Conservation (phyloP, 2,888 invertebrate genomes). For the Leptinotarsa peninsularis region DNA sequence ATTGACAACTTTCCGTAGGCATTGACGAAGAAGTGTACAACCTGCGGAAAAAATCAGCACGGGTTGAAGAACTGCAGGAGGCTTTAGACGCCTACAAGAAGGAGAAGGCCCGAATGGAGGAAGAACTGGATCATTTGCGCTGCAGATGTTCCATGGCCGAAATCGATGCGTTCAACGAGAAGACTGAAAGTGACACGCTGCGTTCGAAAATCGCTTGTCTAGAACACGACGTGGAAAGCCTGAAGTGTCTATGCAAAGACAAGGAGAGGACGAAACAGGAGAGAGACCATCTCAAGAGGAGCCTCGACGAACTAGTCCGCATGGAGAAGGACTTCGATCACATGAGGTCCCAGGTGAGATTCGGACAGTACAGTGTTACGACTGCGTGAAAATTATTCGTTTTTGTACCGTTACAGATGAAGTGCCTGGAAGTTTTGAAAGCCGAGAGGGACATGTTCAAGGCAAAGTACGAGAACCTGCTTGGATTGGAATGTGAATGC, state of each 20-base stretch:
- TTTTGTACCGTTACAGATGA: constrained; percentile 46
- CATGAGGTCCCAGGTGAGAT: constrained; percentile 42
- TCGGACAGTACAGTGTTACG: background rate
- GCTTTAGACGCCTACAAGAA: constrained; percentile 44
- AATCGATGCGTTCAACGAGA: constrained; percentile 48
- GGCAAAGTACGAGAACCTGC: constrained; percentile 58
- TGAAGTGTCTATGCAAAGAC: constrained; percentile 51
- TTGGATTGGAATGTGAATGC: constrained; percentile 57
- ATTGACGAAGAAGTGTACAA: constrained; percentile 51
- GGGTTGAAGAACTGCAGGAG: constrained; percentile 56
- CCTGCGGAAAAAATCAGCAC: constrained; percentile 47
- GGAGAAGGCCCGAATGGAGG: constrained; percentile 45
- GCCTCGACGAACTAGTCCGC: constrained; percentile 54
- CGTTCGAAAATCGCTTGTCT: constrained; percentile 50
- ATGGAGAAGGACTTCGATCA: constrained; percentile 60
- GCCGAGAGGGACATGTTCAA: constrained; percentile 63
- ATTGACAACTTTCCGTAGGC: constrained; percentile 28
- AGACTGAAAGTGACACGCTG: constrained; percentile 54
- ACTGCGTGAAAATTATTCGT: background rate
- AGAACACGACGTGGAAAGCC: constrained; percentile 56
- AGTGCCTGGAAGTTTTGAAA: constrained; percentile 57
- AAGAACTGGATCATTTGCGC: constrained; percentile 48
- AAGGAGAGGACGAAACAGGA: constrained; percentile 60
- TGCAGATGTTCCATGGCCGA: constrained; percentile 48
- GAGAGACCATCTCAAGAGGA: constrained; percentile 55